Percentiles rank a stretch among this genome's conserved stretches.
These are phyloP conservation scores for Heliconius ismenius DNA, from an alignment of 2,888 invertebrate genomes.

Conservation along the genomic window DNA sequence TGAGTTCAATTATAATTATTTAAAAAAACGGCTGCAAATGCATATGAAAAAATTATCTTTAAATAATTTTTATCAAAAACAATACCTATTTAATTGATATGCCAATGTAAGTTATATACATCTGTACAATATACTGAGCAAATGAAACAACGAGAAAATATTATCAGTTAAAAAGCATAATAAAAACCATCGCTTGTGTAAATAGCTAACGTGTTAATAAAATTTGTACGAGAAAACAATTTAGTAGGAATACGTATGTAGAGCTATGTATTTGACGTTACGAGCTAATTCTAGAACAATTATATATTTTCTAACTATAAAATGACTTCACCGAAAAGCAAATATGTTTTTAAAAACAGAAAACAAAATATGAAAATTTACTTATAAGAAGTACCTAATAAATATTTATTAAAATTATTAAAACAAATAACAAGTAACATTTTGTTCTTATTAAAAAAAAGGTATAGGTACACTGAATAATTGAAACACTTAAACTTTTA, in stretches of 20 bases:
- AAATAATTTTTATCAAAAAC: neutral
- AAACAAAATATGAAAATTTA: neutral
- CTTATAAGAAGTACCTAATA: too few species aligned
- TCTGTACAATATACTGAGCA: constrained; percentile 57
- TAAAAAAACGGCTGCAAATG: neutral
- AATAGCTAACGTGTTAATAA: constrained; percentile 35
- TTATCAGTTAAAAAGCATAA: constrained; percentile 32
- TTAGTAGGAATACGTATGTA: constrained; percentile 17
- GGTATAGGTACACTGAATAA: neutral
- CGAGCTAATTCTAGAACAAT: constrained; percentile 34
- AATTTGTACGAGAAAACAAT: constrained; percentile 40
- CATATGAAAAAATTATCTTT: constrained; percentile 29
- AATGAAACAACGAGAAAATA: constrained; percentile 40
- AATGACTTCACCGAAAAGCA: constrained; percentile 23
- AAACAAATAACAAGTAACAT: neutral
- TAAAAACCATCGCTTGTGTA: constrained; percentile 25
- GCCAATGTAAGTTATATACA: constrained; percentile 72
- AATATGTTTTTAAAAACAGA: constrained; percentile 16
- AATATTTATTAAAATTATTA: too few species aligned
- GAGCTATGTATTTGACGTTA: constrained; percentile 30
- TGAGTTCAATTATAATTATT: neutral
- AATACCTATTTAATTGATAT: constrained; percentile 61
- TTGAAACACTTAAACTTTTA: neutral
- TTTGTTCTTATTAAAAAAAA: neutral
- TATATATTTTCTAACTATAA: constrained; percentile 38